These are phyloP conservation scores for Drosophila dives DNA, from an alignment of 2,888 invertebrate species.

Conservation along the genomic window DNA sequence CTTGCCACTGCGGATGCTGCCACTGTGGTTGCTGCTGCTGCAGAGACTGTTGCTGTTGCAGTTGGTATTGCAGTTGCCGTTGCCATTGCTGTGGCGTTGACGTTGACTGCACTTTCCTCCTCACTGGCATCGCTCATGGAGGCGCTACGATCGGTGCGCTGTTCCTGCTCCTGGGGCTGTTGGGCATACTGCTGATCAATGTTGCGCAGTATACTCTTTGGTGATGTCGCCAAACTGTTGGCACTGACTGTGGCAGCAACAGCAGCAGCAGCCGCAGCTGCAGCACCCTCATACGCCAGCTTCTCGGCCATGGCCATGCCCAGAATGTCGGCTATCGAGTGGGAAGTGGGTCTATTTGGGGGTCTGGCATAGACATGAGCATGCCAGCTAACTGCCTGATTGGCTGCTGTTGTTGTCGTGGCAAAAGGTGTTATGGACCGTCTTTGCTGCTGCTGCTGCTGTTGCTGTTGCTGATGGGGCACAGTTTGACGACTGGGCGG, in stretches of 20 bases:
- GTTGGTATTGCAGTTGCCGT: constrained; percentile 6
- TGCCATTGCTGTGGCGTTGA: constrained; percentile 55
- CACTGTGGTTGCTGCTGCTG: constrained; percentile 18
- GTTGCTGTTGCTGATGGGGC: constrained; percentile 37
- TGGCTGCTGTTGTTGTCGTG: constrained; percentile 6
- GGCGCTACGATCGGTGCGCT: constrained; percentile 72
- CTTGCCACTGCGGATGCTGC: constrained; percentile 5
- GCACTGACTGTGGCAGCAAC: constrained; percentile 29
- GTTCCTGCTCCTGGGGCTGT: constrained; percentile 74
- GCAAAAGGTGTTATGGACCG: constrained; percentile 47
- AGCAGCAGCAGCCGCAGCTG: constrained; percentile 18
- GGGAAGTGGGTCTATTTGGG: constrained; percentile 93
- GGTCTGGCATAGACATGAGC: constrained; percentile 95
- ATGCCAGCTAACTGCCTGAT: constrained; percentile 89
- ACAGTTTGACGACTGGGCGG: constrained; percentile 50
- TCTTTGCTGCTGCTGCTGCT: constrained; percentile 40
- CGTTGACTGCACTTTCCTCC: constrained; percentile 76
- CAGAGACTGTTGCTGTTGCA: neutral
- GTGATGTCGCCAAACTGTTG: constrained; percentile 78
- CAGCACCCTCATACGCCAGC: constrained; percentile 32
- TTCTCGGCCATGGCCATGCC: constrained; percentile 85
- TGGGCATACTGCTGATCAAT: constrained; percentile 82
- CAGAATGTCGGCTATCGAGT: constrained; percentile 94
- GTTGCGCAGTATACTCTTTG: constrained; percentile 82
- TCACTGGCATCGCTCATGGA: constrained; percentile 85